Evolutionary conservation across 2,888 invertebrate genomes (phyloP).

Genomic region (Hypsopygia costalis): DNA sequence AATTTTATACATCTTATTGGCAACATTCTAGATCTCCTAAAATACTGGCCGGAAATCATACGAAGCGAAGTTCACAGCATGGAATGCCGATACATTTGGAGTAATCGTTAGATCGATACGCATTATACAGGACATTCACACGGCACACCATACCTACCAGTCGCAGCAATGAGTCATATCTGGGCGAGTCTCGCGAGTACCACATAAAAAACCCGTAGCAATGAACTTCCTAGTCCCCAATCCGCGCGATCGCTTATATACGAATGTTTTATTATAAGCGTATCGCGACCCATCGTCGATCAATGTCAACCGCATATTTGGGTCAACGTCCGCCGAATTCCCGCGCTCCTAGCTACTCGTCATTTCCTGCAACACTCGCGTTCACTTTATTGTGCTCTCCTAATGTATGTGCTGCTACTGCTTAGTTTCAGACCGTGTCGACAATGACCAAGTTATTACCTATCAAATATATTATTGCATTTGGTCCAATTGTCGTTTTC

Average conservation of each 20-base stretch:
- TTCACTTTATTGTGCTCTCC: conserved; percentile 34
- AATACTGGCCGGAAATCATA: too few species aligned
- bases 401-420: conserved; percentile 7
- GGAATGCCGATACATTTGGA: too few species aligned
- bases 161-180: conserved; percentile 46
- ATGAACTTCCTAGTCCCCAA: conserved; percentile 65
- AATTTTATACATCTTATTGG: too few species aligned
- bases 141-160: conserved; percentile 17
- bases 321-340: conserved; percentile 76
- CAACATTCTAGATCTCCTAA: background rate
- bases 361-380: conserved; percentile 57
- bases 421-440: background rate
- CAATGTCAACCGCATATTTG: conserved; percentile 78
- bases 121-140: conserved; percentile 22
- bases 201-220: conserved; percentile 56
- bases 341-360: conserved; percentile 52
- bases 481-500: background rate
- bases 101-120: conserved; percentile 21
- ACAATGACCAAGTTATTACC: background rate
- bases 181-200: conserved; percentile 42
- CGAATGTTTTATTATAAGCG: conserved; percentile 55
- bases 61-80: too few species aligned
- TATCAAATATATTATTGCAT: background rate
- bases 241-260: conserved; percentile 33
- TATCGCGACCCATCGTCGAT: conserved; percentile 68